Evolutionary conservation across 2,797 vertebrate species (phyloP), one percentile per base, ranked within the genome.

Genomic region (Phoxinus dragarum): DNA sequence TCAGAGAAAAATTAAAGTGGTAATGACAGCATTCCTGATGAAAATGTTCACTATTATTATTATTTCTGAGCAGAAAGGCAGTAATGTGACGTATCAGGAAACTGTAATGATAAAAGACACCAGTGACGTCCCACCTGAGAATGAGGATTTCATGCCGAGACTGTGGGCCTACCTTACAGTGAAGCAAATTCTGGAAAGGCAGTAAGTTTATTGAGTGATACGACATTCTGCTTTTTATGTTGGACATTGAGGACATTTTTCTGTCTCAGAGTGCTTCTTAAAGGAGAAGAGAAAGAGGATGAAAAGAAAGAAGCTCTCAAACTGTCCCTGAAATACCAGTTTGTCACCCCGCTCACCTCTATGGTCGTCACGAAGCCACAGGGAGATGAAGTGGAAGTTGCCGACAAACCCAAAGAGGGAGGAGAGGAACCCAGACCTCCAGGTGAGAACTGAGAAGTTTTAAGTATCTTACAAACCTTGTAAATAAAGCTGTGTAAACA

Each of bases 161-260:
- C 90, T 96, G 19, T 96, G 96, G 96, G 96, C 95, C 52, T 95
- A 94, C 88, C 94, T 96, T 27, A 96, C 95, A 40, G 96, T 96
- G 38, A 95, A 97, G 72, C 95, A 97, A 86, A 92, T 95, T 19
- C 90, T 97, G 81, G 93, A 95, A 4, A 93, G 92, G 91, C 90
- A 94, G 96, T 96, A 77, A 93, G 94, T 91, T 5, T 10, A 27
- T 40, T 14, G 21, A 80, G n/a, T 36, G 10, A 5, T 14, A 5
- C 21, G 19, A 36, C 17, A 16, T n/a, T 67, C 52, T 71, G 5
- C 0, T 16, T 5, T 34, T 69, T 47, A n/a, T 38, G 0, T 2
- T 47, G 14, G 16, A 64, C 27, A 66, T 16, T 66, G n/a, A 67
- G 5, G 27, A 9, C 75, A 44, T 42, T 5, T 67, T 3, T 88